Evolutionary conservation across 2,113 vertebrate genomes (phyloP).

Genomic region (Crotalus horridus): DNA sequence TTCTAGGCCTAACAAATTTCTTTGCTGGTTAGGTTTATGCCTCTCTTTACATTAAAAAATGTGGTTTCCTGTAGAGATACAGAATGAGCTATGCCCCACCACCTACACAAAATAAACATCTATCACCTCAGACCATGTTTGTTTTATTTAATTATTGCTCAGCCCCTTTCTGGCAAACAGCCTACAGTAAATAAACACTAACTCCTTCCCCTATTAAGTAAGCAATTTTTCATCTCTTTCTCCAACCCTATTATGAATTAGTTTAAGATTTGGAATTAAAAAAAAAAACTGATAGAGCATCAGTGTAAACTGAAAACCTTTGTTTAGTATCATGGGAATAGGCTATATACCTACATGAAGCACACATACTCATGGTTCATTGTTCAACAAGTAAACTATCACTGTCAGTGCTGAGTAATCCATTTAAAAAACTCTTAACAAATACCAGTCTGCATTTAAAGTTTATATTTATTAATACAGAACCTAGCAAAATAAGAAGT

Average conservation of each 20-base stretch:
- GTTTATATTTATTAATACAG: conserved; percentile 48
- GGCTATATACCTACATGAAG: too few relatives aligned
- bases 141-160: conserved; percentile 51
- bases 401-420: not conserved
- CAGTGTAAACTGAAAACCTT: not conserved
- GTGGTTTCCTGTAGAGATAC: conserved; percentile 44
- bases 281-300: not conserved
- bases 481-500: conserved; percentile 46
- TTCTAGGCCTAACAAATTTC: conserved; percentile 29
- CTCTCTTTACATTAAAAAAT: conserved; percentile 49
- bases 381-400: not conserved
- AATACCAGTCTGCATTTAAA: not conserved
- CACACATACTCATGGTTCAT: not conserved
- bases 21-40: conserved; percentile 46
- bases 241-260: conserved; percentile 5
- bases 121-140: conserved; percentile 46
- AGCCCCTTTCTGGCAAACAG: conserved; percentile 32
- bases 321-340: not conserved
- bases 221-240: conserved; percentile 33
- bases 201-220: conserved; percentile 30
- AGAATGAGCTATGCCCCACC: conserved; percentile 52
- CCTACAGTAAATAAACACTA: conserved; percentile 25
- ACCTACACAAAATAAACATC: conserved; percentile 29
- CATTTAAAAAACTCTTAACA: conserved; percentile 19
- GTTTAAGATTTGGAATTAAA: conserved; percentile 15